phyloP scores from a whole-genome alignment of 1,140 invertebrate species.

The Bombus turneri region DNA sequence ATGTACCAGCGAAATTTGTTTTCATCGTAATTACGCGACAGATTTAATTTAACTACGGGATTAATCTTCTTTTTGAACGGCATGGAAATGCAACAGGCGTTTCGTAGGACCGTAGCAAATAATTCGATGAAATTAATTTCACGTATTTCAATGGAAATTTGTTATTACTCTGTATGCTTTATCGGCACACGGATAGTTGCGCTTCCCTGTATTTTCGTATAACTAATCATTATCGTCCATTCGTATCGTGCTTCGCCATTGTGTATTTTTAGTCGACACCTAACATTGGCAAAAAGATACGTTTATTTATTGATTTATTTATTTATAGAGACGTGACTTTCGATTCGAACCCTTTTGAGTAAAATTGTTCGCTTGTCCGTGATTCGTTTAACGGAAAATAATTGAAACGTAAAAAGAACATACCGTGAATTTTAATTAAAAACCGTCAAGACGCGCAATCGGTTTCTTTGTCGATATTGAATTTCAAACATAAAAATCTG shows the following conservation, averaged over 20 bases:
- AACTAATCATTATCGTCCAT: neutral
- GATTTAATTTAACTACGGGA: slow-evolving; percentile 49
- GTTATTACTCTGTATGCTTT: slow-evolving; percentile 7
- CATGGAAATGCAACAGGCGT: slow-evolving; percentile 50
- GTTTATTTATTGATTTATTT: no score
- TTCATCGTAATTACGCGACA: slow-evolving; percentile 39
- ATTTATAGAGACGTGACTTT: neutral
- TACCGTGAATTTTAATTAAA: neutral
- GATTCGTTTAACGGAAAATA: neutral
- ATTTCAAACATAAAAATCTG: slow-evolving; percentile 13
- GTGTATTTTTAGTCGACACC: neutral
- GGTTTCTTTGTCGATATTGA: neutral
- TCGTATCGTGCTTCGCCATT: neutral
- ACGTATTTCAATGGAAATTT: slow-evolving; percentile 22
- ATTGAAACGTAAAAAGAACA: neutral
- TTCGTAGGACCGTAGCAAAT: slow-evolving; percentile 23
- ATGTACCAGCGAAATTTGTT: slow-evolving; percentile 24
- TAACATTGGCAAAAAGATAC: no score
- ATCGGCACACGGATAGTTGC: neutral
- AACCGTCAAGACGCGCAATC: neutral
- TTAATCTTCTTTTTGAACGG: slow-evolving; percentile 49
- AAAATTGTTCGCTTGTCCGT: neutral
- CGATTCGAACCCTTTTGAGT: neutral
- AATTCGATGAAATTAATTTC: slow-evolving; percentile 44
- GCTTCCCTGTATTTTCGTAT: neutral